Evolutionary conservation across 2,888 invertebrate species (phyloP).

Genomic region (Opisthograptis luteolata): DNA sequence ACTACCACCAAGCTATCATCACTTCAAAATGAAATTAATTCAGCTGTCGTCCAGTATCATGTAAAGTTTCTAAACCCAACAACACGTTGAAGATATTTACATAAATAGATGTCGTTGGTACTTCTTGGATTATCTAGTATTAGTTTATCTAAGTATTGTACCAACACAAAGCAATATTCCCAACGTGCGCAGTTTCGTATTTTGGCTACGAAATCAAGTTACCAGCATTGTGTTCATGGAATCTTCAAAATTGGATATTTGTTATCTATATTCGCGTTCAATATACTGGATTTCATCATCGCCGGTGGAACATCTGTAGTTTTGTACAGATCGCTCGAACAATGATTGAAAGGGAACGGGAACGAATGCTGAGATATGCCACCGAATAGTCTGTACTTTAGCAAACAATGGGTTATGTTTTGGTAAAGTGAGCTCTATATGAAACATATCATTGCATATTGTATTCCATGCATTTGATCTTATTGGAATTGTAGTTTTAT

Average conservation of each 20-base stretch:
- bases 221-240: slow-evolving; percentile 15
- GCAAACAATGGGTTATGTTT: no score
- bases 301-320: slow-evolving; percentile 29
- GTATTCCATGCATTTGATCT: no score
- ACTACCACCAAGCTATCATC: no score
- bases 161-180: slow-evolving; percentile 14
- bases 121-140: background rate
- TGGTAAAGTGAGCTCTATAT: no score
- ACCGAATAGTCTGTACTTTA: no score
- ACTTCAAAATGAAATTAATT: no score
- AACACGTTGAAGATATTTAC: background rate
- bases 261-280: slow-evolving; percentile 17
- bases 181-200: slow-evolving; percentile 1
- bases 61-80: background rate
- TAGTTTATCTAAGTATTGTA: slow-evolving; percentile 1
- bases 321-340: slow-evolving; percentile 18
- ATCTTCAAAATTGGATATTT: slow-evolving; percentile 31
- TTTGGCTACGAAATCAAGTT: slow-evolving; percentile 12
- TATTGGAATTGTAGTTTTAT: no score
- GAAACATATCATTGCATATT: no score
- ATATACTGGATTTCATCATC: slow-evolving; percentile 31
- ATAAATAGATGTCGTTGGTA: slow-evolving; percentile 1
- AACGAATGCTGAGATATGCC: background rate
- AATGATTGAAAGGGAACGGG: slow-evolving; percentile 12
- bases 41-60: background rate